Evolutionary conservation across 2,113 vertebrate genomes (phyloP), one percentile per base, ranked within the genome.

Genomic region (Callipepla squamata): DNA sequence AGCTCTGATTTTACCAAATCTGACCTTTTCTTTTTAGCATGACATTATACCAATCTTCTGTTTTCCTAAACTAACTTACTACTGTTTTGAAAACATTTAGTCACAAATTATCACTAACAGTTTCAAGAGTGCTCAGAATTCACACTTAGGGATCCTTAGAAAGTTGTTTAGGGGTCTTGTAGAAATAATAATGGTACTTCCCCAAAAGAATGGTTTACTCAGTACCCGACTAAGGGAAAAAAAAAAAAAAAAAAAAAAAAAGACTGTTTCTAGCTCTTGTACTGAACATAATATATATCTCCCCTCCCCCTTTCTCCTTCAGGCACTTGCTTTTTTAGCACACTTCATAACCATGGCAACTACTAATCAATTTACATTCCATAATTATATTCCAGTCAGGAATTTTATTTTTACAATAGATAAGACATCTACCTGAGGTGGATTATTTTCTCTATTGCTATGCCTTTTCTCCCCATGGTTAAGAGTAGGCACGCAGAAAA

Each of bases 401-500:
- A 84, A 79, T 25, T n/a, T 87, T 66, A 11, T 92, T 86, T 34
- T 57, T 93, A 47, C 25, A 84, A 11, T 34, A 83, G 62, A 85
- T 65, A 74, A 42, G 67, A 96, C 45, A 91, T 76, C 44, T 84
- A 96, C 90, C 69, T 91, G 91, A 83, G 81, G 53, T 84, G 65
- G 57, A 94, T 18, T 85, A 51, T 40, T 91, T 95, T 82, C 84
- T 78, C 57, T 95, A 68, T 85, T 89, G 90, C 87, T 84, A 53
- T 34, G 78, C 75, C 79, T 82, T 81, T 94, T 96, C 94, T 96
- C 84, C 80, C 94, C 80, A 96, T 67, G 96, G 58, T 95, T 97
- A 94, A 94, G 59, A 94, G 74, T 65, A 82, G 93, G 75, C 89
- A 93, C 87, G 93, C n/a, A 94, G 84, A 97, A 94, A 89, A 92